Conservation (phyloP, 2,888 invertebrate genomes). For the Sesamia inferens region DNA sequence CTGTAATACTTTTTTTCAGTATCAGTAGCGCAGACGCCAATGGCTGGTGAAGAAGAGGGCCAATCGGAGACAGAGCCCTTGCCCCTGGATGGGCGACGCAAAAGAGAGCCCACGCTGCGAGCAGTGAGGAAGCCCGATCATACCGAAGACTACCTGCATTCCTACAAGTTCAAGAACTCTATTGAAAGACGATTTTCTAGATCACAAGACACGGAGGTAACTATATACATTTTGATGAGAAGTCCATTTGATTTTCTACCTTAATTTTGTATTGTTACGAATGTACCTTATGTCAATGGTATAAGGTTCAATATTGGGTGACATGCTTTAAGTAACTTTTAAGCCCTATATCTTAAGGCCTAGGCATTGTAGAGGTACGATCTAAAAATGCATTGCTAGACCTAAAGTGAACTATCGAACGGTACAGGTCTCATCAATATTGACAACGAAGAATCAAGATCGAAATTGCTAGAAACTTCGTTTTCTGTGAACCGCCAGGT, state of each 20-base stretch:
- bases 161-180: slow-evolving; percentile 98
- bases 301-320: too few relatives aligned
- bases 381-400: too few relatives aligned
- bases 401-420: too few relatives aligned
- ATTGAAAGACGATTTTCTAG: slow-evolving; percentile 96
- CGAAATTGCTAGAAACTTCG: too few relatives aligned
- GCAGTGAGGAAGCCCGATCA: slow-evolving; percentile 84
- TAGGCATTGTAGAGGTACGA: too few relatives aligned
- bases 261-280: too few relatives aligned
- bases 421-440: too few relatives aligned
- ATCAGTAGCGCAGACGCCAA: slow-evolving; percentile 58
- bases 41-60: slow-evolving; percentile 59
- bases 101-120: slow-evolving; percentile 78
- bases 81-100: slow-evolving; percentile 76
- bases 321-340: too few relatives aligned
- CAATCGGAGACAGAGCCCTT: slow-evolving; percentile 66
- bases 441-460: too few relatives aligned
- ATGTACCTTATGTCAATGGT: too few relatives aligned
- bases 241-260: background rate
- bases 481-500: too few relatives aligned
- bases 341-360: too few relatives aligned
- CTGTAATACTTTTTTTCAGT: slow-evolving; percentile 59
- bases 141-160: slow-evolving; percentile 89
- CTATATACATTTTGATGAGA: slow-evolving; percentile 6
- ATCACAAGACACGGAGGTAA: slow-evolving; percentile 87